These are phyloP conservation scores for Patella caerulea DNA, from an alignment of 2,888 invertebrate species.

Conservation along the genomic window DNA sequence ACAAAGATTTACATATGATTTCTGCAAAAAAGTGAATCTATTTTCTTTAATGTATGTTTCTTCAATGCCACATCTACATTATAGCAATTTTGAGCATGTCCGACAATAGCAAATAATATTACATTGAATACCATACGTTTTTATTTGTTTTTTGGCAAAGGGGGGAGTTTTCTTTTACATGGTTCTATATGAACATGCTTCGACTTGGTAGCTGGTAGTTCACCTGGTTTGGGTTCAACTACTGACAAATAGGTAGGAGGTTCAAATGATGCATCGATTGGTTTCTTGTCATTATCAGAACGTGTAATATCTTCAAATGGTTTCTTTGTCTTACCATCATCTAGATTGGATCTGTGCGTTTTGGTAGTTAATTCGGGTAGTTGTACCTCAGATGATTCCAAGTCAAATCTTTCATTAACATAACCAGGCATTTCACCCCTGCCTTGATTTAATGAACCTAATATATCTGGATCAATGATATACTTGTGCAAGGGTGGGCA, in stretches of 20 bases:
- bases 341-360: not conserved
- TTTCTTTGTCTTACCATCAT: constrained; percentile 12
- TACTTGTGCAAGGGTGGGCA: not conserved
- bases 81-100: too few species aligned
- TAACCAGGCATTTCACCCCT: not conserved
- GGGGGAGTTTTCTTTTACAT: constrained; percentile 21
- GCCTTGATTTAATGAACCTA: not conserved
- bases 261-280: not conserved
- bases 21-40: too few species aligned
- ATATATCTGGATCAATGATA: not conserved
- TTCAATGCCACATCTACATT: too few species aligned
- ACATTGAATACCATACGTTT: not conserved
- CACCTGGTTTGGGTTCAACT: constrained; percentile 6
- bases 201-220: not conserved
- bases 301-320: not conserved
- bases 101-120: too few species aligned
- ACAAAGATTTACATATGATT: too few species aligned
- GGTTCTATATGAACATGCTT: constrained; percentile 4
- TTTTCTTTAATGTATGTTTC: too few species aligned
- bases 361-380: too few species aligned
- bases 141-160: constrained; percentile 12
- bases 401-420: not conserved
- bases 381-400: not conserved
- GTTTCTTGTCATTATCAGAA: not conserved
- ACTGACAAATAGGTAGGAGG: constrained; percentile 14